phyloP scores from a whole-genome alignment of 2,797 vertebrate species.

The Gastrophryne carolinensis region DNA sequence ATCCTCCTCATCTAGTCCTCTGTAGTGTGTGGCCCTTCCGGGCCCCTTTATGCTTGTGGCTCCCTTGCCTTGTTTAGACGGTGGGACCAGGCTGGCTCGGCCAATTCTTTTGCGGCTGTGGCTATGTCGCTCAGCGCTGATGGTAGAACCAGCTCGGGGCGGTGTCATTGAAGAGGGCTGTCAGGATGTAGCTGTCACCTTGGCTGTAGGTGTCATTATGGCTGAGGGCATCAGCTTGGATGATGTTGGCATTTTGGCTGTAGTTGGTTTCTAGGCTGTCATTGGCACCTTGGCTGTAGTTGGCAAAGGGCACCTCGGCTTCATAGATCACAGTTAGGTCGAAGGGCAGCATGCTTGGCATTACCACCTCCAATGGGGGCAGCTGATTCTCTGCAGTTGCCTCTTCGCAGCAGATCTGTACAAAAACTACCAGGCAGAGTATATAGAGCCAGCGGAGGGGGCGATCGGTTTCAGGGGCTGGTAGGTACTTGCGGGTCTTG shows the following conservation, averaged over 20 bases:
- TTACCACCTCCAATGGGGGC: background rate
- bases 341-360: background rate
- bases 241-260: too few relatives aligned
- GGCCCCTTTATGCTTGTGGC: background rate
- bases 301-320: background rate
- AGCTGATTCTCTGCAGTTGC: background rate
- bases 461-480: slow-evolving; percentile 6
- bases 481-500: slow-evolving; percentile 23
- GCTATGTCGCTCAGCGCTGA: slow-evolving; percentile 27
- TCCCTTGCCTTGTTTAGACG: background rate
- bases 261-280: too few relatives aligned
- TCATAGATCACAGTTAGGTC: background rate
- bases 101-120: background rate
- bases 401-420: slow-evolving; percentile 40
- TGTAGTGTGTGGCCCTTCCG: background rate
- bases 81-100: background rate
- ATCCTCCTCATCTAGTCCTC: background rate
- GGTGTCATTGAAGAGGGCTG: background rate
- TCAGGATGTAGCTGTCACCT: too few relatives aligned
- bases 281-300: background rate
- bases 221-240: too few relatives aligned
- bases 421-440: slow-evolving; percentile 22
- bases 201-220: background rate
- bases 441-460: slow-evolving; percentile 34
- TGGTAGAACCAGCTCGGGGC: slow-evolving; percentile 2